Percentiles rank a stretch among this genome's conserved stretches.
These are phyloP conservation scores for Bellardia bayeri DNA, from an alignment of 2,888 invertebrate species.

Conservation along the genomic window DNA sequence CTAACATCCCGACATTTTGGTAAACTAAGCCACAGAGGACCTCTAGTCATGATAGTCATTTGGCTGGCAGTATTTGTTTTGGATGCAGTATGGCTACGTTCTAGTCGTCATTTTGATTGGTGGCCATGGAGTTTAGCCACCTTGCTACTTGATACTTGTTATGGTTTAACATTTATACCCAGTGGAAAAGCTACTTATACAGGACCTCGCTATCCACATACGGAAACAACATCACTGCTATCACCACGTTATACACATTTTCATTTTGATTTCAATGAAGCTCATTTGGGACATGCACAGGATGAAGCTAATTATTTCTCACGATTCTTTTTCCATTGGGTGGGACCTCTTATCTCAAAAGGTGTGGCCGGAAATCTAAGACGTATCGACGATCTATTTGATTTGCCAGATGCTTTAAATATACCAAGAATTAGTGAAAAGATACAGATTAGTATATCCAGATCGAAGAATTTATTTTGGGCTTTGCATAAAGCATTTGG, in stretches of 20 bases:
- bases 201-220: slow-evolving; percentile 65
- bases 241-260: slow-evolving; percentile 87
- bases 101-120: slow-evolving; percentile 86
- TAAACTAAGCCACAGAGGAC: slow-evolving; percentile 90
- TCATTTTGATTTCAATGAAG: slow-evolving; percentile 88
- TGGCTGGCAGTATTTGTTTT: slow-evolving; percentile 89
- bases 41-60: slow-evolving; percentile 87
- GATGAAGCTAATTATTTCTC: slow-evolving; percentile 89
- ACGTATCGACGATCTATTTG: slow-evolving; percentile 92
- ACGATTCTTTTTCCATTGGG: slow-evolving; percentile 94
- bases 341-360: slow-evolving; percentile 92
- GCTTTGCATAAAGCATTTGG: slow-evolving; percentile 92
- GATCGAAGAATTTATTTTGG: slow-evolving; percentile 86
- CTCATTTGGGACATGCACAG: slow-evolving; percentile 92
- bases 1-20: slow-evolving; percentile 88
- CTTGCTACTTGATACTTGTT: slow-evolving; percentile 88
- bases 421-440: slow-evolving; percentile 81
- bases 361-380: slow-evolving; percentile 90
- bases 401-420: slow-evolving; percentile 86
- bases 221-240: slow-evolving; percentile 84
- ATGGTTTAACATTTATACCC: slow-evolving; percentile 90
- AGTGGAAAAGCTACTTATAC: slow-evolving; percentile 84
- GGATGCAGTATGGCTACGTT: slow-evolving; percentile 88
- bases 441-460: slow-evolving; percentile 82
- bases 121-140: slow-evolving; percentile 87